These are phyloP conservation scores for Amazona guildingii DNA, from an alignment of 2,113 vertebrate species.

Conservation along the genomic window DNA sequence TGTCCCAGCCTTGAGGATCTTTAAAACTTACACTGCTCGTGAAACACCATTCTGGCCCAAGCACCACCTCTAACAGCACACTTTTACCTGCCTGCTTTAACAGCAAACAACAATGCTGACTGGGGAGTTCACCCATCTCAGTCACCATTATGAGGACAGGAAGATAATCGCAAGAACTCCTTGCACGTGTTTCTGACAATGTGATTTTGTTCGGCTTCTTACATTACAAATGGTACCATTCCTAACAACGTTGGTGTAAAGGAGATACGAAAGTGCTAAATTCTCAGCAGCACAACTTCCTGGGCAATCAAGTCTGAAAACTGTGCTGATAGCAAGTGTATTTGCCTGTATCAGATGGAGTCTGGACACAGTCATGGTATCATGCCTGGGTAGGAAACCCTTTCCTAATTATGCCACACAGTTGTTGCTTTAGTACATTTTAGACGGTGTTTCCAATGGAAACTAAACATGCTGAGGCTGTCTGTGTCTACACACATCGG, in stretches of 20 bases:
- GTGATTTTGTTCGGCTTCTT: constrained; percentile 17
- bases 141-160: constrained; percentile 10
- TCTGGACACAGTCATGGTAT: neutral
- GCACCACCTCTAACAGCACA: neutral
- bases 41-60: neutral
- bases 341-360: neutral
- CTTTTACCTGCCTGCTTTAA: neutral
- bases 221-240: neutral
- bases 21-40: neutral
- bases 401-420: neutral
- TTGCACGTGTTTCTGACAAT: neutral
- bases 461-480: neutral
- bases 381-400: neutral
- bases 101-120: neutral
- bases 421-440: neutral
- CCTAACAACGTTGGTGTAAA: neutral
- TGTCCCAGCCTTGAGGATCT: neutral
- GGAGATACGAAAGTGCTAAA: neutral
- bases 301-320: neutral
- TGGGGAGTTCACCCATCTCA: neutral
- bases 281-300: neutral
- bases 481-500: accelerated
- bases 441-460: neutral
- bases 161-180: constrained; percentile 2
- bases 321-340: neutral